Evolutionary conservation across 2,888 invertebrate species (phyloP).

Genomic region (Andrena trimmerana): DNA sequence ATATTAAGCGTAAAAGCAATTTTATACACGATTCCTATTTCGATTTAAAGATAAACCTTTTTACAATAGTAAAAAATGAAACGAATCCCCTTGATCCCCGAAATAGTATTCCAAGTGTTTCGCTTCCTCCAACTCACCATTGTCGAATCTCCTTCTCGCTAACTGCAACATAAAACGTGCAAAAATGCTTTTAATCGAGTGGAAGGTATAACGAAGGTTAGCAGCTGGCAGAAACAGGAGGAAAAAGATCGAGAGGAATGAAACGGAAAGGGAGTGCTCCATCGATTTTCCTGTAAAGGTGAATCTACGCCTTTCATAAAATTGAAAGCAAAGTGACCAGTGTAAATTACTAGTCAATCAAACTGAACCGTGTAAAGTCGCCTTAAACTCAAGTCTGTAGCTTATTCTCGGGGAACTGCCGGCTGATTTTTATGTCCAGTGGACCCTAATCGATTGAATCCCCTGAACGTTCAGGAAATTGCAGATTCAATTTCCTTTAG

Average conservation of each 20-base stretch:
- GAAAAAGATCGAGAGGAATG: background rate
- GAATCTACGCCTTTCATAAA: too few relatives aligned
- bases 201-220: background rate
- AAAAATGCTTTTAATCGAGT: slow-evolving; percentile 19
- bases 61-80: too few relatives aligned
- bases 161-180: slow-evolving; percentile 88
- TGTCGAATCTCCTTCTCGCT: slow-evolving; percentile 95
- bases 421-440: background rate
- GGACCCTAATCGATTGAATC: background rate
- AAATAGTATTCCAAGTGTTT: background rate
- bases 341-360: too few relatives aligned
- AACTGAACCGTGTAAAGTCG: background rate
- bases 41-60: too few relatives aligned
- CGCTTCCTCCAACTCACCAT: slow-evolving; percentile 88
- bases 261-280: background rate
- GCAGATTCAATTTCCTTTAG: background rate
- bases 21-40: background rate
- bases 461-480: background rate
- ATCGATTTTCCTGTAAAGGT: background rate
- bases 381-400: background rate
- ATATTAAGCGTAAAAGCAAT: too few relatives aligned
- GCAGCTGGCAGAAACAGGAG: background rate
- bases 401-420: background rate
- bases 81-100: background rate
- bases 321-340: too few relatives aligned